Conservation (phyloP, 2,888 invertebrate species). For the Graphium colonna region DNA sequence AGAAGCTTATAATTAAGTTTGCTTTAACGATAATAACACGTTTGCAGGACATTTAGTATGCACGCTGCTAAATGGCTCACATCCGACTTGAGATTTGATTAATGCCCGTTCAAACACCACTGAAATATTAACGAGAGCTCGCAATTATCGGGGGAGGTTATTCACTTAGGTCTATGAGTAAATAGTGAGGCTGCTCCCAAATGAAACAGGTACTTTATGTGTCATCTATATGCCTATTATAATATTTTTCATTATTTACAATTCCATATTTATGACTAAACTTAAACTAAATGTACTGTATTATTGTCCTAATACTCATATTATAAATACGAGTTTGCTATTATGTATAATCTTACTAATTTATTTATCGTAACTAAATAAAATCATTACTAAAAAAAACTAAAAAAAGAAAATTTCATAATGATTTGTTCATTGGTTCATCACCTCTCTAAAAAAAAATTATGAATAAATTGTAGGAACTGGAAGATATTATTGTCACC, state of each 20-base stretch:
- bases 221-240: too few species aligned
- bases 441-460: too few species aligned
- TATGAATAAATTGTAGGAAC: too few species aligned
- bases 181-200: not conserved
- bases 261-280: too few species aligned
- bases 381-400: too few species aligned
- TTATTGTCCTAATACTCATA: not conserved
- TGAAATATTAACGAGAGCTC: slow-evolving; percentile 20
- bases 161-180: not conserved
- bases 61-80: slow-evolving; percentile 16
- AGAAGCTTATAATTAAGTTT: not conserved
- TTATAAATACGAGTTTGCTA: too few species aligned
- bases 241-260: too few species aligned
- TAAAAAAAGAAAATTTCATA: too few species aligned
- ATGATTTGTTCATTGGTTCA: too few species aligned
- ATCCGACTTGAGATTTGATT: slow-evolving; percentile 24
- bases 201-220: not conserved
- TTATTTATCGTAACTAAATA: too few species aligned
- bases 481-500: too few species aligned
- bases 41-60: slow-evolving; percentile 17
- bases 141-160: slow-evolving; percentile 16
- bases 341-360: too few species aligned
- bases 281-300: not conserved
- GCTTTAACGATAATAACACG: slow-evolving; percentile 1
- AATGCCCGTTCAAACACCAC: slow-evolving; percentile 18